Percentiles rank a stretch among this genome's conserved stretches.
Conservation (phyloP, 2,797 vertebrate genomes). For the Alectoris magna region DNA sequence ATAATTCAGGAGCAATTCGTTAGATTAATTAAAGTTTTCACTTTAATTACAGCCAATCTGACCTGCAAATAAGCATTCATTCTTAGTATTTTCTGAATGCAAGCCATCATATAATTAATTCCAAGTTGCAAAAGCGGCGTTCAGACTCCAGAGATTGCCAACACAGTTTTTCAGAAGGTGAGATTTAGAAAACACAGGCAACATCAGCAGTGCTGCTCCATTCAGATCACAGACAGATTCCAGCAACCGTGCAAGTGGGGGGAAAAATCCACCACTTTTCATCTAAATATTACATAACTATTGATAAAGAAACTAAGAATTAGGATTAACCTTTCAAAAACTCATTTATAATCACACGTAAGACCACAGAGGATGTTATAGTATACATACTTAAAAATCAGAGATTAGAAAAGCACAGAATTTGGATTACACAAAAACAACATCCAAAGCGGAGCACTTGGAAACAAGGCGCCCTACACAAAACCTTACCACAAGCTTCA, state of each 20-base stretch:
- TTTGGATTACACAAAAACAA: not conserved
- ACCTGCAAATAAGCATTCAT: not conserved
- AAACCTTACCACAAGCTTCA: not conserved
- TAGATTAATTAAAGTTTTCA: not conserved
- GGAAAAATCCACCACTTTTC: not conserved
- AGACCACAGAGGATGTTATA: not conserved
- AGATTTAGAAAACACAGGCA: not conserved
- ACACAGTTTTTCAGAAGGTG: not conserved
- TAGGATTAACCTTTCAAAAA: not conserved
- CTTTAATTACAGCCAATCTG: not conserved
- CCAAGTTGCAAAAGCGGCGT: not conserved
- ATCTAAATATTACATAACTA: not conserved
- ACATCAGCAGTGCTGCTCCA: not conserved
- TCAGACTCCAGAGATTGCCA: not conserved
- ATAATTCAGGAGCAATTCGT: not conserved
- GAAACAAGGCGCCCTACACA: not conserved
- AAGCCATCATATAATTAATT: not conserved
- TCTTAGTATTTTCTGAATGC: not conserved
- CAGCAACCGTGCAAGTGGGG: not conserved
- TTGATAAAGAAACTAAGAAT: not conserved
- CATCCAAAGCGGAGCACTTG: not conserved
- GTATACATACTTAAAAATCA: not conserved
- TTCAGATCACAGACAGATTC: not conserved
- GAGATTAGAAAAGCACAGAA: not conserved
- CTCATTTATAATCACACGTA: not conserved